A percentile compares a stretch with the other conserved stretches of the same genome.
Conservation (phyloP, 2,113 vertebrate species). For the Gadus macrocephalus region DNA sequence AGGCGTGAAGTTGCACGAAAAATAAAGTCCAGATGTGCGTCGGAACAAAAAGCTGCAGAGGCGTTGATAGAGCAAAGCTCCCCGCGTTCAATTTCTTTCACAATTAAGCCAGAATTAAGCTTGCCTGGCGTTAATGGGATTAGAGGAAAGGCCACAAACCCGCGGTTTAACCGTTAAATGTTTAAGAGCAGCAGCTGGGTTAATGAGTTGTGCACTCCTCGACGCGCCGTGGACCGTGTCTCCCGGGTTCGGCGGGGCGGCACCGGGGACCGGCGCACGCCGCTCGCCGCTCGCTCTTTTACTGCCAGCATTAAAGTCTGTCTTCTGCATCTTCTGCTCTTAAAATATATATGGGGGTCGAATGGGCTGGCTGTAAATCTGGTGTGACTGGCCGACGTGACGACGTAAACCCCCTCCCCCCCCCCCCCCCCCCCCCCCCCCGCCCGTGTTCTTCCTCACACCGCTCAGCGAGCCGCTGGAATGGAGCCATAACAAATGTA, state of each 20-base stretch:
- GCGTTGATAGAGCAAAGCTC: conserved; percentile 6
- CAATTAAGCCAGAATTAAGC: conserved; percentile 42
- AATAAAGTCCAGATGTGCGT: conserved; percentile 25
- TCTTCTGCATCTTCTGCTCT: conserved; percentile 15
- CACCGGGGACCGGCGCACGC: conserved; percentile 27
- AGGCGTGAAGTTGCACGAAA: not conserved
- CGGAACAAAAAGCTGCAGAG: conserved; percentile 31
- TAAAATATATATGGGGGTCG: conserved; percentile 36
- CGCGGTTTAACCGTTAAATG: conserved; percentile 49
- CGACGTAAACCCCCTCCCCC: not conserved
- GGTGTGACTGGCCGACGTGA: conserved; percentile 23
- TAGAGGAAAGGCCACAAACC: conserved; percentile 53
- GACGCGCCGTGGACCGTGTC: conserved; percentile 42
- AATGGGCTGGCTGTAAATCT: conserved; percentile 5
- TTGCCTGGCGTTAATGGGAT: conserved; percentile 63
- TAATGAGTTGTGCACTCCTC: conserved; percentile 50
- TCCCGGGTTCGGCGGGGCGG: conserved; percentile 43
- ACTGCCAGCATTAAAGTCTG: conserved; percentile 31
- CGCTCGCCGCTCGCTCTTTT: conserved; percentile 23
- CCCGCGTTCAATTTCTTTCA: conserved; percentile 37
- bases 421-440: too few species aligned
- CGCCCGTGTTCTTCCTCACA: not conserved
- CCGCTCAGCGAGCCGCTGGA: not conserved
- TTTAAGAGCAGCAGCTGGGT: conserved; percentile 40
- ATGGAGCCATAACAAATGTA: too few species aligned